Evolutionary conservation across 1,140 invertebrate species (phyloP).

Genomic region (Bombus pyrosoma): DNA sequence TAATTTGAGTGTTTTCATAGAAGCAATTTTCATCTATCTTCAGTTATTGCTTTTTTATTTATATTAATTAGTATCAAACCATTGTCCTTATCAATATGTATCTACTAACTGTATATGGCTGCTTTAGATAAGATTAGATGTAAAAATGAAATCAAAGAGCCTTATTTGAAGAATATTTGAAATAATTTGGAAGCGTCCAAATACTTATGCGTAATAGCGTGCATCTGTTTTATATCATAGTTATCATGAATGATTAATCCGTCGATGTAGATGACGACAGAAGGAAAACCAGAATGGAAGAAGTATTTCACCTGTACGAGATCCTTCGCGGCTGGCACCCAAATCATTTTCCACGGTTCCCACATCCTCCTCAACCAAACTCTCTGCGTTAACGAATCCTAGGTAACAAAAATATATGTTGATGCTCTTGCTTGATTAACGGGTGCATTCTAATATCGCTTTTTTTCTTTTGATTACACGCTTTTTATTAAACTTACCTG

Average conservation of each 20-base stretch:
- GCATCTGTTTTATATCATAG: neutral
- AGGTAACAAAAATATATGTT: slow-evolving; percentile 44
- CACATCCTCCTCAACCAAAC: slow-evolving; percentile 79
- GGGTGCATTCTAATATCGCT: slow-evolving; percentile 13
- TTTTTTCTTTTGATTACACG: neutral
- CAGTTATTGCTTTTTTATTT: too few relatives aligned
- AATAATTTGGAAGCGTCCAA: too few relatives aligned
- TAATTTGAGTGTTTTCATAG: too few relatives aligned
- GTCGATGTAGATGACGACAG: neutral
- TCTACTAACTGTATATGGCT: too few relatives aligned
- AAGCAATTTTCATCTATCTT: too few relatives aligned
- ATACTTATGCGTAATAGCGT: too few relatives aligned
- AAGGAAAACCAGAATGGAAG: neutral
- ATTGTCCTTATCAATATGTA: too few relatives aligned
- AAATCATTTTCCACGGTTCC: slow-evolving; percentile 88
- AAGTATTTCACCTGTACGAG: slow-evolving; percentile 88
- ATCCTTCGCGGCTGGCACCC: slow-evolving; percentile 91
- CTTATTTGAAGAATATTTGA: too few relatives aligned
- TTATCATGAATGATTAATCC: neutral
- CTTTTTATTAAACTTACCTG: slow-evolving; percentile 79
- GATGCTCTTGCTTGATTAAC: neutral
- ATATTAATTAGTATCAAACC: too few relatives aligned
- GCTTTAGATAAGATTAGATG: neutral
- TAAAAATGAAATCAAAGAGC: neutral
- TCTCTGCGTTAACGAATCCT: slow-evolving; percentile 75